Conservation (phyloP, 2,888 invertebrate genomes). For the Volucella inanis region DNA sequence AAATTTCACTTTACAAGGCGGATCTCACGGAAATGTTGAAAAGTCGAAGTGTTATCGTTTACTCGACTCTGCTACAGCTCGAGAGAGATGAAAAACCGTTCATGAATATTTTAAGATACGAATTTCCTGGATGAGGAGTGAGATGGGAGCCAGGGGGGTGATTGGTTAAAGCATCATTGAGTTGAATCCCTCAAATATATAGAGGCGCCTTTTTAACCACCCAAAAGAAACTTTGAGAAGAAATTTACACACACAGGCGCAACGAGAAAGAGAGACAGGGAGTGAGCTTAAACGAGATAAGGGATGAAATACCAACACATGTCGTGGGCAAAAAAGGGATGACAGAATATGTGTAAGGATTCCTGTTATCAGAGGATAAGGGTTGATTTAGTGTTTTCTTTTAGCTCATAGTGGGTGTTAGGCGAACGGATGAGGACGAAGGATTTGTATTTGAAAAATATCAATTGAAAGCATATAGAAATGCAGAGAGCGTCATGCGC, state of each 20-base stretch:
- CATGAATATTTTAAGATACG: slow-evolving; percentile 80
- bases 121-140: slow-evolving; percentile 25
- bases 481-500: slow-evolving; percentile 39
- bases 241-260: neutral
- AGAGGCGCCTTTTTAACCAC: slow-evolving; percentile 1
- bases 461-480: neutral
- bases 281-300: neutral
- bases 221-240: slow-evolving; percentile 10
- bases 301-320: neutral
- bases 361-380: slow-evolving; percentile 32
- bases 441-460: slow-evolving; percentile 29
- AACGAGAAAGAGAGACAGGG: slow-evolving; percentile 7
- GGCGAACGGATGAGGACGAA: slow-evolving; percentile 15
- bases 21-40: slow-evolving; percentile 77
- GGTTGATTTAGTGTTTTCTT: slow-evolving; percentile 14
- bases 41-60: slow-evolving; percentile 81
- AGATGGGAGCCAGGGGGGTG: slow-evolving; percentile 8
- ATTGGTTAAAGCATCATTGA: slow-evolving; percentile 64
- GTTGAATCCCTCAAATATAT: slow-evolving; percentile 29
- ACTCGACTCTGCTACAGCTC: slow-evolving; percentile 79
- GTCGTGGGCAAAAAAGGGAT: slow-evolving; percentile 6
- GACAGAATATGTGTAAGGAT: neutral
- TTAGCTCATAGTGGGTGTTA: neutral
- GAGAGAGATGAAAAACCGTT: slow-evolving; percentile 77
- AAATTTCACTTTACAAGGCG: slow-evolving; percentile 64